Percentiles rank a stretch among this genome's conserved stretches.
These are phyloP conservation scores for Calliopsis andreniformis DNA, from an alignment of 1,140 invertebrate species.

Conservation along the genomic window DNA sequence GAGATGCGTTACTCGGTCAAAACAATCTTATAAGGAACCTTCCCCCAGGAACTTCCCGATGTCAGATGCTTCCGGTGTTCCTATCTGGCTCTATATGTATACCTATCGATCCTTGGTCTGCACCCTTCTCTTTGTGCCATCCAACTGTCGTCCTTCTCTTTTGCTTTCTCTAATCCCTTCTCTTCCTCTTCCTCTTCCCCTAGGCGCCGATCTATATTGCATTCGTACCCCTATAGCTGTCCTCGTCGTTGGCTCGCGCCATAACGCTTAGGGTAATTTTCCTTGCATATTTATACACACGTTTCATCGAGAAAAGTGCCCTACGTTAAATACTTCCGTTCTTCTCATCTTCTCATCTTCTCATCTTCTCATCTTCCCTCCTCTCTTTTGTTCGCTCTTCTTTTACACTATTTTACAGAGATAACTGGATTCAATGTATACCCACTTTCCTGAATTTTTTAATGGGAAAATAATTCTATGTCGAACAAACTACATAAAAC, in stretches of 20 bases:
- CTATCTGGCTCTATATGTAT: constrained; percentile 72
- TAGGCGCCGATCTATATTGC: constrained; percentile 61
- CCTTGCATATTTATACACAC: constrained; percentile 66
- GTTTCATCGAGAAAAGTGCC: constrained; percentile 55
- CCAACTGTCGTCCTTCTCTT: constrained; percentile 62
- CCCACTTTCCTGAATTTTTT: constrained; percentile 1
- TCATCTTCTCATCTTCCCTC: background rate
- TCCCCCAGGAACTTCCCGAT: constrained; percentile 67
- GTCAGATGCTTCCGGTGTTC: constrained; percentile 72
- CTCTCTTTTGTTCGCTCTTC: background rate
- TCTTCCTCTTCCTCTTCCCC: constrained; percentile 23
- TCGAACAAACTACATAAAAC: no score
- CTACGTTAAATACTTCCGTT: constrained; percentile 47
- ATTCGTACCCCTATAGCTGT: constrained; percentile 60
- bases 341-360: no score
- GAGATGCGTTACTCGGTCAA: constrained; percentile 27
- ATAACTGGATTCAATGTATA: constrained; percentile 56
- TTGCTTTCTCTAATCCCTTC: background rate
- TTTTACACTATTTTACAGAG: background rate
- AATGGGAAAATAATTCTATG: no score
- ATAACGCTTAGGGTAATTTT: constrained; percentile 58
- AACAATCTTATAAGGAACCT: constrained; percentile 60
- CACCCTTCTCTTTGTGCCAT: constrained; percentile 66
- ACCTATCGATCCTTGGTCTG: constrained; percentile 69
- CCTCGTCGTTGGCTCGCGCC: constrained; percentile 38